These are phyloP conservation scores for Syngnathus acus DNA, from an alignment of 2,797 vertebrate species.

Conservation along the genomic window DNA sequence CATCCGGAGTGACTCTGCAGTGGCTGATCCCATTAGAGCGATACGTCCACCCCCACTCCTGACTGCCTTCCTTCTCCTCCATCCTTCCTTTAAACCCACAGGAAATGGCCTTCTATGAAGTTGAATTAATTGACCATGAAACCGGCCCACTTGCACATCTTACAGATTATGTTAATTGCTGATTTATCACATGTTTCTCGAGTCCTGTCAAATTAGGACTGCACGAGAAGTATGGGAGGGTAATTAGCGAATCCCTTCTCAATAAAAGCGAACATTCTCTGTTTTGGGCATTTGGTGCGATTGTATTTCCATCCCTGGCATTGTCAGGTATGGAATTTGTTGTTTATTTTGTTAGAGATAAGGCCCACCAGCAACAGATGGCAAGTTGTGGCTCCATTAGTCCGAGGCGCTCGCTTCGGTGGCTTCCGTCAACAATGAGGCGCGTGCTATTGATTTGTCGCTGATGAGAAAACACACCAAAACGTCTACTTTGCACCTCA, in stretches of 20 bases:
- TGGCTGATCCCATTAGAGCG: constrained; percentile 55
- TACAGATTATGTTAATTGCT: constrained; percentile 70
- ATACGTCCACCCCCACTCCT: constrained; percentile 6
- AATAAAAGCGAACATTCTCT: not conserved
- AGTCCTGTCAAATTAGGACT: constrained; percentile 53
- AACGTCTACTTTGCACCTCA: constrained; percentile 61
- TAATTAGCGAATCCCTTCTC: not conserved
- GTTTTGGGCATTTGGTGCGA: not conserved
- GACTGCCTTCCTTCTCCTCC: constrained; percentile 17
- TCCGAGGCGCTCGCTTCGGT: constrained; percentile 54
- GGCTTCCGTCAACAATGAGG: constrained; percentile 58
- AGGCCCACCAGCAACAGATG: constrained; percentile 60
- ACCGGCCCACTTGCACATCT: constrained; percentile 77
- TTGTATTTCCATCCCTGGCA: too few relatives aligned
- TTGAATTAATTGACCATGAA: constrained; percentile 87
- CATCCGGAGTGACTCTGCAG: constrained; percentile 15
- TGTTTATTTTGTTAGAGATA: not conserved
- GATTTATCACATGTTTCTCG: constrained; percentile 45
- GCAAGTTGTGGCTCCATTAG: constrained; percentile 67
- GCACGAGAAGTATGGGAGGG: constrained; percentile 6
- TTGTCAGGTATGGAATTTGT: constrained; percentile 47
- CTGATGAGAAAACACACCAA: constrained; percentile 45
- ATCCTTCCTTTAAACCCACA: constrained; percentile 25
- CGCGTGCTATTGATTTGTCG: constrained; percentile 62
- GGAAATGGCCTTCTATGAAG: constrained; percentile 62